Evolutionary conservation across 2,113 vertebrate genomes (phyloP), one percentile per base, ranked within the genome.

Genomic region (Mugil cephalus): DNA sequence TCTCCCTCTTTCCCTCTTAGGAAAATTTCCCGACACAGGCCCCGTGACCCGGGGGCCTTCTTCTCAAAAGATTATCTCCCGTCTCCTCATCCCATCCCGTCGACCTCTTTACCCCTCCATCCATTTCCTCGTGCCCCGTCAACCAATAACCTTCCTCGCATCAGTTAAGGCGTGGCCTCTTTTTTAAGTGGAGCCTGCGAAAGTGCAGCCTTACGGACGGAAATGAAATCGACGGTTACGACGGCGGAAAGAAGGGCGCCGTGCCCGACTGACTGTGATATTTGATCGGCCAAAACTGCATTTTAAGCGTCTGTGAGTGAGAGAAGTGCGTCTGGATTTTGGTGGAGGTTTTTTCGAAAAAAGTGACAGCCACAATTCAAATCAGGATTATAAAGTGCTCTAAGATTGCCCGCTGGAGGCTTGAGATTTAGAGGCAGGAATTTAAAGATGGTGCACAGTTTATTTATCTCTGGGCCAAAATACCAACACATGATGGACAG

Each of bases 331-430:
- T 39, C 24, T 30, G 3, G 13, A 45, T 71, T 46, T 45, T 30
- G 24, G 24, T 30, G 59, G 48, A 17, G 59, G 42, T 19, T 15
- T 61, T 47, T 4, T n/a, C n/a, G n/a, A n/a, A 10, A 34, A 0
- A 15, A 63, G 40, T 55, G 0, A 18, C 8, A 21, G 51, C 62
- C n/a, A 40, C 46, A 66, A 53, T 71, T 70, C 38, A 79, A 71
- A 59, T 72, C 35, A 21, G 70, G 70, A 85, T 82, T 78, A 59
- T 45, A 63, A 63, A 40, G 35, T 39, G n/a, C 40, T 69, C 12
- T 9, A 8, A 38, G 40, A 59, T 47, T 53, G 61, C 24, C 82
- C 8, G 35, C 77, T 59, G 17, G 15, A 15, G 66, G 82, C 14
- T 71, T 35, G 55, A 62, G 60, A 67, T 67, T 69, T 51, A 50